A percentile compares a stretch with the other conserved stretches of the same genome.
Conservation (phyloP, 2,113 vertebrate genomes). For the Columbina picui region DNA sequence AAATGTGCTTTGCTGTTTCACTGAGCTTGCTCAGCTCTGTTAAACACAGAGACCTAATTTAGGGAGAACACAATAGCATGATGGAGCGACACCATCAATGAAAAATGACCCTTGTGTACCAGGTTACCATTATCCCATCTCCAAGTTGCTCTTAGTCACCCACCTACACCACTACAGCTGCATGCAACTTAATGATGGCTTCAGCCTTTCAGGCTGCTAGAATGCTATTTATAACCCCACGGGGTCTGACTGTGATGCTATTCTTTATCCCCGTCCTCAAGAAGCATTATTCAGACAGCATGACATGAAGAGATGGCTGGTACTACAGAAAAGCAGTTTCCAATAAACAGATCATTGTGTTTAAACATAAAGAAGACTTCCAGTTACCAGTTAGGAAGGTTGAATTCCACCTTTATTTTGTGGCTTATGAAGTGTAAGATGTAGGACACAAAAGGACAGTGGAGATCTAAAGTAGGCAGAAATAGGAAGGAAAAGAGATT, state of each 20-base stretch:
- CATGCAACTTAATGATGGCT: conserved; percentile 47
- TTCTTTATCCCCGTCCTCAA: conserved; percentile 35
- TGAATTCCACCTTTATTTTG: conserved; percentile 23
- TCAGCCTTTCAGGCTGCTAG: conserved; percentile 16
- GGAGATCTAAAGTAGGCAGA: not conserved
- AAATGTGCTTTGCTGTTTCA: not conserved
- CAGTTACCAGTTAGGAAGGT: not conserved
- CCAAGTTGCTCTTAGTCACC: conserved; percentile 21
- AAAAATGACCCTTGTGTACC: conserved; percentile 44
- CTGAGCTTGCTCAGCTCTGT: not conserved
- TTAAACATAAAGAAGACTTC: conserved; percentile 48
- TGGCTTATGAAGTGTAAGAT: not conserved
- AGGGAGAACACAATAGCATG: not conserved
- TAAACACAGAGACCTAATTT: conserved; percentile 30
- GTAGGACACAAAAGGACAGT: not conserved
- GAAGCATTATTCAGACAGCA: conserved; percentile 43
- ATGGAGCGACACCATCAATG: not conserved
- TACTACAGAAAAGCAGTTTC: conserved; percentile 38
- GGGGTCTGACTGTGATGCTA: not conserved
- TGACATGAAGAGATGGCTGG: conserved; percentile 38
- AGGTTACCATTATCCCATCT: conserved; percentile 50
- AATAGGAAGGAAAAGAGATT: not conserved
- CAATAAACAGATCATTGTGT: conserved; percentile 56
- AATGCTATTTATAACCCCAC: conserved; percentile 42
- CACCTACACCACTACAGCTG: conserved; percentile 60